phyloP scores from a whole-genome alignment of 2,797 vertebrate genomes.

The Poeciliopsis turneri region DNA sequence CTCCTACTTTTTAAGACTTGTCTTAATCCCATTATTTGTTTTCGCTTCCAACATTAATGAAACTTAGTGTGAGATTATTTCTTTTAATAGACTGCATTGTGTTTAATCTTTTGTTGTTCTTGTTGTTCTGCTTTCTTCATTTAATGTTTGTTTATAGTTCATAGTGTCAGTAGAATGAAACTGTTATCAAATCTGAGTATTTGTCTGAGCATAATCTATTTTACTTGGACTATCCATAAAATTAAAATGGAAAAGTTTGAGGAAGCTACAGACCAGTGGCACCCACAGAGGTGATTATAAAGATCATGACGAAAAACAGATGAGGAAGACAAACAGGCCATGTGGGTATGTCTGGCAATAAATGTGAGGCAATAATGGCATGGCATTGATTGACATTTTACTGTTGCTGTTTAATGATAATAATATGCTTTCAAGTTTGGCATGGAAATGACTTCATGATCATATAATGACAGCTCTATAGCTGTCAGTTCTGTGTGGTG shows the following conservation, averaged over 20 bases:
- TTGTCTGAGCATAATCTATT: background rate
- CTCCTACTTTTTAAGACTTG: background rate
- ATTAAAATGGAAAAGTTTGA: conserved; percentile 14
- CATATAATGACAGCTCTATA: conserved; percentile 75
- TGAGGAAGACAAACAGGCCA: conserved; percentile 43
- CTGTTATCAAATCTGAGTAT: background rate
- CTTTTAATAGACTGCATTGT: background rate
- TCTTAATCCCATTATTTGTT: background rate
- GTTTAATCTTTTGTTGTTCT: background rate
- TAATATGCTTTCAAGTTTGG: conserved; percentile 76
- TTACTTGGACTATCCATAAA: background rate
- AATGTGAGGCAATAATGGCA: conserved; percentile 66
- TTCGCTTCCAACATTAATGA: background rate
- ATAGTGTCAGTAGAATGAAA: background rate
- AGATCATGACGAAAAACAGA: conserved; percentile 51
- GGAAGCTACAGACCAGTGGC: conserved; percentile 30
- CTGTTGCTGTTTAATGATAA: conserved; percentile 76
- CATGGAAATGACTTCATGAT: conserved; percentile 76
- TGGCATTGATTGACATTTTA: conserved; percentile 76
- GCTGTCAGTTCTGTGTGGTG: conserved; percentile 67
- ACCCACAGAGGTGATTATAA: conserved; percentile 51
- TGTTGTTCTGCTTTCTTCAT: background rate
- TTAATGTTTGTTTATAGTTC: background rate
- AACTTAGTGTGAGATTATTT: background rate
- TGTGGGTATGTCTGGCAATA: conserved; percentile 47